These are phyloP conservation scores for Magallana angulata DNA, from an alignment of 1,140 invertebrate species.

Conservation along the genomic window DNA sequence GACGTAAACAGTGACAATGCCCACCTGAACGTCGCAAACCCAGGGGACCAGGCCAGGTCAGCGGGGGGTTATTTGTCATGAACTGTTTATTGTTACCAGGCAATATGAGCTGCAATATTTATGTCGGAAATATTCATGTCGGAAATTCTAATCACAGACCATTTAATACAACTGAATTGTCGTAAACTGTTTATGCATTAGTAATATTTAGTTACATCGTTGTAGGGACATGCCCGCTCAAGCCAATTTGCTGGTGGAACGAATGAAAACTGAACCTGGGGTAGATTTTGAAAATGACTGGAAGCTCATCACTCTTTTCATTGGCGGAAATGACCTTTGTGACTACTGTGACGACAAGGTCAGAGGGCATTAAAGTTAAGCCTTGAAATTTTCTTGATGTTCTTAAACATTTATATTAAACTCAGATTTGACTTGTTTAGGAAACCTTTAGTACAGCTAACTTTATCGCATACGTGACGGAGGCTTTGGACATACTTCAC, in stretches of 20 bases:
- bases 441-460: conserved; percentile 76
- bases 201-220: neutral
- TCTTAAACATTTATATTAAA: too few species aligned
- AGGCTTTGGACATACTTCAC: conserved; percentile 83
- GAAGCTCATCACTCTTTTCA: conserved; percentile 91
- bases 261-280: conserved; percentile 83
- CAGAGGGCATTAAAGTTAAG: neutral
- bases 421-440: conserved; percentile 46
- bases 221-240: conserved; percentile 85
- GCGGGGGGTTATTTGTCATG: neutral
- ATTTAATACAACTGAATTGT: too few species aligned
- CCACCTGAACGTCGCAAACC: conserved; percentile 74
- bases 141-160: too few species aligned
- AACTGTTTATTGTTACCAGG: neutral
- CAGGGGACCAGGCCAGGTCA: conserved; percentile 72
- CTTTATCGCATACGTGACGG: conserved; percentile 84
- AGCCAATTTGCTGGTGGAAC: conserved; percentile 85
- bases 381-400: neutral
- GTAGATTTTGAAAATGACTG: conserved; percentile 81
- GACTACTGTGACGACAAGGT: conserved; percentile 83
- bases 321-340: conserved; percentile 92
- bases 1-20: conserved; percentile 63
- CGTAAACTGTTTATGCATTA: too few species aligned
- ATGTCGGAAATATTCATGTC: too few species aligned
- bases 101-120: too few species aligned